Percentiles rank a stretch among this genome's conserved stretches.
These are phyloP conservation scores for Campopleginae sp. DNA, from an alignment of 2,888 invertebrate species.

Conservation along the genomic window DNA sequence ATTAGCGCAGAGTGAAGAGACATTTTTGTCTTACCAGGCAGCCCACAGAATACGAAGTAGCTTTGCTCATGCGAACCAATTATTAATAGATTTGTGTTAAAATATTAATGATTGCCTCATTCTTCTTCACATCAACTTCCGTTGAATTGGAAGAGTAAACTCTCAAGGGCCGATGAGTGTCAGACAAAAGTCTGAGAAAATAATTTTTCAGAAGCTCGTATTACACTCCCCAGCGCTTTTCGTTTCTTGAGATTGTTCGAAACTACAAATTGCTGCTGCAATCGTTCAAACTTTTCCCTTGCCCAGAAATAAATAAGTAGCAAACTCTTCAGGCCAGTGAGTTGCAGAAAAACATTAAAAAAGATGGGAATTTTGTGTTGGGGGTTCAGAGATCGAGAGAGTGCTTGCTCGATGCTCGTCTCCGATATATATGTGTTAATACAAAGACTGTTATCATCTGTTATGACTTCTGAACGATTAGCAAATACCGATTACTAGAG, in stretches of 20 bases:
- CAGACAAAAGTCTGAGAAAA: neutral
- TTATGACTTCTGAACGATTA: conserved; percentile 2
- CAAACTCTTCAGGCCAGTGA: neutral
- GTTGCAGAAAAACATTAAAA: neutral
- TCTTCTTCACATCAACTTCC: neutral
- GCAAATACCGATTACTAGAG: conserved; percentile 7
- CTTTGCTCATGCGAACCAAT: neutral
- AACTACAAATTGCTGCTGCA: neutral
- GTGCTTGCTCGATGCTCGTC: neutral
- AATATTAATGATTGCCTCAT: neutral
- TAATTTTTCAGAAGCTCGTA: neutral
- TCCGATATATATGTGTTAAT: neutral
- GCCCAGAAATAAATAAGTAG: neutral
- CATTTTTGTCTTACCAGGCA: neutral
- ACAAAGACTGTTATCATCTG: conserved; percentile 8
- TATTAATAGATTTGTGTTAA: neutral
- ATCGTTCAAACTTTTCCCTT: neutral
- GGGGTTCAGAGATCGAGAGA: neutral
- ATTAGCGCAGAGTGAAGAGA: neutral
- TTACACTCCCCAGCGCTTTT: neutral
- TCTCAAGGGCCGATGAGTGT: neutral
- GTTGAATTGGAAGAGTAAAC: neutral
- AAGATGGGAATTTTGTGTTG: neutral
- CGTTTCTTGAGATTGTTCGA: neutral
- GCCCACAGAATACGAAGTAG: neutral